phyloP scores from a whole-genome alignment of 2,888 invertebrate species.

The Thereva unica region DNA sequence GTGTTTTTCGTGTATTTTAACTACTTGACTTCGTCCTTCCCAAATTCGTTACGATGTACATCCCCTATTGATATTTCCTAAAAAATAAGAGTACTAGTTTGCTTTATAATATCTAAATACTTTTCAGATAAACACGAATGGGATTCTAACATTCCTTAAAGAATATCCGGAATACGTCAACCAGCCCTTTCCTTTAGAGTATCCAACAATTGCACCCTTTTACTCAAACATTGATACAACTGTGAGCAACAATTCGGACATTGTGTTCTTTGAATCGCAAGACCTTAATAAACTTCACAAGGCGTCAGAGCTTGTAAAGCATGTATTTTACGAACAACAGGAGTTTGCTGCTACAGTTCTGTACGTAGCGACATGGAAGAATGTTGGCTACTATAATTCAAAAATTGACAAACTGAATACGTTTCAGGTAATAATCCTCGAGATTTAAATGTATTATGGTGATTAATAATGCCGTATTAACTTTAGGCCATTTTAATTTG shows the following conservation, averaged over 20 bases:
- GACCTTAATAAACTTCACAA: conserved; percentile 65
- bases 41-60: too few relatives aligned
- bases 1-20: too few relatives aligned
- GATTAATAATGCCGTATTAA: neutral
- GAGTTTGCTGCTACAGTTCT: conserved; percentile 78
- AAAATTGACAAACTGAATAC: conserved; percentile 77
- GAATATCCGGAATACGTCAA: conserved; percentile 85
- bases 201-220: conserved; percentile 86
- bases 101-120: conserved; percentile 12
- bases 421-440: conserved; percentile 73
- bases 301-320: conserved; percentile 72
- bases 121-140: conserved; percentile 86
- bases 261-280: conserved; percentile 74
- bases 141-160: conserved; percentile 85
- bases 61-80: too few relatives aligned
- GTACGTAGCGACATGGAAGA: conserved; percentile 89
- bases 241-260: conserved; percentile 58
- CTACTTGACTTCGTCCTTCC: too few relatives aligned
- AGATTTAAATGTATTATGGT: neutral
- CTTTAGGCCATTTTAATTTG: conserved; percentile 51
- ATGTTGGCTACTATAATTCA: conserved; percentile 74
- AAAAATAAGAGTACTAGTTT: too few relatives aligned
- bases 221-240: conserved; percentile 90
- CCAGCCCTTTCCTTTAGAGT: conserved; percentile 85
- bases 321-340: conserved; percentile 71